Evolutionary conservation across 1,140 invertebrate genomes (phyloP).

Genomic region (Macrobrachium nipponense): DNA sequence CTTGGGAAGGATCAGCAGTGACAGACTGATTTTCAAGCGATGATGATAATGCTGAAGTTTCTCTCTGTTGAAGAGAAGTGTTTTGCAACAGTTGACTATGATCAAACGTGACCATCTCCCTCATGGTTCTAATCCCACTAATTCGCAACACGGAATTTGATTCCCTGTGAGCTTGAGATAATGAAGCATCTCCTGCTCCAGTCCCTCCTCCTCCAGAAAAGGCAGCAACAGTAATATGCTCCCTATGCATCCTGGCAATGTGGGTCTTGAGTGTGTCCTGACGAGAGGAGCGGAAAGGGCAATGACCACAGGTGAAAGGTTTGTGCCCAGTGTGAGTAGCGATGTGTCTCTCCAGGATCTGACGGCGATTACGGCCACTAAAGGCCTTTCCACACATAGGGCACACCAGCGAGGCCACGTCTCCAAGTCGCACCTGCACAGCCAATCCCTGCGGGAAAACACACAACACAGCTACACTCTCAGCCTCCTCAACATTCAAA

Average conservation of each 20-base stretch:
- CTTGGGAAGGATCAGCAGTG: slow-evolving; percentile 26
- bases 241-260: slow-evolving; percentile 51
- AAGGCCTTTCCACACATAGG: slow-evolving; percentile 62
- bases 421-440: slow-evolving; percentile 48
- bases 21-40: slow-evolving; percentile 29
- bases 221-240: slow-evolving; percentile 17
- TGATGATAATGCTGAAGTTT: background rate
- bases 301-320: slow-evolving; percentile 73
- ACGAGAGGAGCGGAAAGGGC: slow-evolving; percentile 64
- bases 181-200: slow-evolving; percentile 36
- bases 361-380: slow-evolving; percentile 61
- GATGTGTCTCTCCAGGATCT: slow-evolving; percentile 74
- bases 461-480: slow-evolving; percentile 58
- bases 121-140: background rate
- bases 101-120: slow-evolving; percentile 6
- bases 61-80: slow-evolving; percentile 32
- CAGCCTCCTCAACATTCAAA: slow-evolving; percentile 32
- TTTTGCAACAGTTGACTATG: slow-evolving; percentile 21
- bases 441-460: slow-evolving; percentile 43
- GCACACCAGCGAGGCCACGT: slow-evolving; percentile 59
- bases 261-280: slow-evolving; percentile 57
- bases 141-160: slow-evolving; percentile 14
- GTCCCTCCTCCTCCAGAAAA: slow-evolving; percentile 8
- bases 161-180: slow-evolving; percentile 43
- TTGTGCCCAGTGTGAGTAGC: slow-evolving; percentile 84